phyloP scores from a whole-genome alignment of 2,113 vertebrate species.

The Cromileptes altivelis region DNA sequence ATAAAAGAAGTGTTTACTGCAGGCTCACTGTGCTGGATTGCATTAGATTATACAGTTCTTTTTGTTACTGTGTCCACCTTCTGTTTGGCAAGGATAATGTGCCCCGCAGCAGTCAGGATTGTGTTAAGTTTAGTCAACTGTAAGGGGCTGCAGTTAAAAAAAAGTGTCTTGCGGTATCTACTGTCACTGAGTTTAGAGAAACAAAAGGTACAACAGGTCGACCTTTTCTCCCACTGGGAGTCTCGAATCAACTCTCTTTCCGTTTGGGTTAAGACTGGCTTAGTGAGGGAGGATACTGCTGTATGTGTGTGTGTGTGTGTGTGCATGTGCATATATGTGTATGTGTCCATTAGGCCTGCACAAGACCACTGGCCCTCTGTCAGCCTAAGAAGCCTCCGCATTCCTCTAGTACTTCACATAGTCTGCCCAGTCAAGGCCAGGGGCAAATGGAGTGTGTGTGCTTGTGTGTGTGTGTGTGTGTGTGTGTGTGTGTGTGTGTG shows the following conservation, averaged over 20 bases:
- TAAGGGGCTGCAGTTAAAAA: neutral
- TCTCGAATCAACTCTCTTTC: slow-evolving; percentile 1
- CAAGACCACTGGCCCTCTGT: slow-evolving; percentile 47
- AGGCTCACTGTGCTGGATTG: slow-evolving; percentile 6
- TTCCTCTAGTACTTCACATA: slow-evolving; percentile 62
- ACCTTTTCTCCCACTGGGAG: slow-evolving; percentile 9
- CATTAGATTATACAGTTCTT: neutral
- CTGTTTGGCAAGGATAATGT: neutral
- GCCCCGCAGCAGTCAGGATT: neutral
- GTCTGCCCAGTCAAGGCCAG: slow-evolving; percentile 36
- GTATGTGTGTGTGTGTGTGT: slow-evolving; percentile 7
- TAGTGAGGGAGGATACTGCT: slow-evolving; percentile 18
- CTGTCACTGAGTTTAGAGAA: neutral
- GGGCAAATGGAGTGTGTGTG: slow-evolving; percentile 27
- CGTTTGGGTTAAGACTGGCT: slow-evolving; percentile 33
- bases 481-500: neutral
- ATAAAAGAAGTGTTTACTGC: slow-evolving; percentile 18
- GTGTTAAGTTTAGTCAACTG: slow-evolving; percentile 13
- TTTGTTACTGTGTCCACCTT: slow-evolving; percentile 1
- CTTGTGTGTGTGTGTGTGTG: no score
- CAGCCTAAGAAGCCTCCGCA: slow-evolving; percentile 46
- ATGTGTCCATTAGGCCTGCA: slow-evolving; percentile 11
- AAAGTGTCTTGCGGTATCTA: neutral
- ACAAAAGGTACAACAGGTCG: neutral
- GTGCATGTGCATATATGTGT: neutral